A percentile compares a stretch with the other conserved stretches of the same genome.
These are phyloP conservation scores for Pocillopora verrucosa DNA, from an alignment of 64 coral and sea anemone species.

Conservation along the genomic window DNA sequence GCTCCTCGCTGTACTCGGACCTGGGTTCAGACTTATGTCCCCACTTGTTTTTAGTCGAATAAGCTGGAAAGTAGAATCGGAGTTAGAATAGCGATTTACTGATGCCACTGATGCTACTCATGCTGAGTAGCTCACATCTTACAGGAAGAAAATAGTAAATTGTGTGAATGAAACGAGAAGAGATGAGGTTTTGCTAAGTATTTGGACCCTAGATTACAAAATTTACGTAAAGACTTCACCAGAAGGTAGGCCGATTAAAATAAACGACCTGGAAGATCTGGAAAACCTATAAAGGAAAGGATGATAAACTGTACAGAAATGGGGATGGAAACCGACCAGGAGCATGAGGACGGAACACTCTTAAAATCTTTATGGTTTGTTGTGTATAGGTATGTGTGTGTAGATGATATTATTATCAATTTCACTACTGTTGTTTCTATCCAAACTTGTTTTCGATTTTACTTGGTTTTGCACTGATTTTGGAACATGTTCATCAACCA, in stretches of 20 bases:
- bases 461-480: background rate
- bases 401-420: background rate
- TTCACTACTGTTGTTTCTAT: background rate
- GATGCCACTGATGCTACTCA: background rate
- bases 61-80: slow-evolving; percentile 20
- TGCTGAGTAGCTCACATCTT: slow-evolving; percentile 1
- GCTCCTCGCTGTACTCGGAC: slow-evolving; percentile 24
- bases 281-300: background rate
- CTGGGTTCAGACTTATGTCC: slow-evolving; percentile 29
- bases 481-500: background rate
- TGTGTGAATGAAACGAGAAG: background rate
- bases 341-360: slow-evolving; percentile 11
- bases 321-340: slow-evolving; percentile 7
- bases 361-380: background rate
- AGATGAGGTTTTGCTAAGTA: background rate
- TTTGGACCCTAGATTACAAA: slow-evolving; percentile 10
- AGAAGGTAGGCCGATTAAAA: slow-evolving; percentile 20
- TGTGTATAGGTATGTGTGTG: slow-evolving; percentile 10
- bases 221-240: slow-evolving; percentile 12
- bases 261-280: slow-evolving; percentile 13
- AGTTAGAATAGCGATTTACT: no score
- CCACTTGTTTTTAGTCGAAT: slow-evolving; percentile 31
- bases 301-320: background rate
- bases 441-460: background rate
- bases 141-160: background rate